Conservation (phyloP, 2,888 invertebrate genomes). For the Parasteatoda lunata region DNA sequence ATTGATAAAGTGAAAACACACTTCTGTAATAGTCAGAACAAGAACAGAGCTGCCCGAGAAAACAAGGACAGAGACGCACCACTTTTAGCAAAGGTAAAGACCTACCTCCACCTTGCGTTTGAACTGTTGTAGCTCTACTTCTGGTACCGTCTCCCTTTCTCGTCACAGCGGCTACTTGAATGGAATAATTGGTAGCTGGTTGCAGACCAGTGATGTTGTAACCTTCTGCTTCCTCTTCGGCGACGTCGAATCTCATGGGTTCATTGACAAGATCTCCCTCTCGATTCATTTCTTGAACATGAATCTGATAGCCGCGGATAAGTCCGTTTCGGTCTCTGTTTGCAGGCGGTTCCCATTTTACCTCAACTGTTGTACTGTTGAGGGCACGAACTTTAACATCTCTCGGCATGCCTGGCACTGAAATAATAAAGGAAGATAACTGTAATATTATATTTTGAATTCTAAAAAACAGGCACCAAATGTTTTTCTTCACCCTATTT, state of each 20-base stretch:
- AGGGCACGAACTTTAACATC: constrained; percentile 90
- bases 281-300: constrained; percentile 91
- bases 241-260: constrained; percentile 87
- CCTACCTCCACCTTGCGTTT: constrained; percentile 93
- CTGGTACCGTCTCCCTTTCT: constrained; percentile 97
- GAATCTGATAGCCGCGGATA: constrained; percentile 96
- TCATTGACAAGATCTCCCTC: constrained; percentile 88
- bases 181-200: constrained; percentile 94
- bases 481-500: too few relatives aligned
- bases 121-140: constrained; percentile 87
- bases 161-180: constrained; percentile 92
- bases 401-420: constrained; percentile 96
- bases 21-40: background rate
- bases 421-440: background rate
- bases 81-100: constrained; percentile 44
- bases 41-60: background rate
- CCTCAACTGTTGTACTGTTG: constrained; percentile 96
- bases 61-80: background rate
- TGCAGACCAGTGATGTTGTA: constrained; percentile 91
- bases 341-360: constrained; percentile 94
- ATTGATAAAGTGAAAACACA: background rate
- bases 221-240: constrained; percentile 83
- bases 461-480: too few relatives aligned
- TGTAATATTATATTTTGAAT: background rate
- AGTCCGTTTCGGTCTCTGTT: constrained; percentile 95